Evolutionary conservation across 1,140 invertebrate genomes (phyloP).

Genomic region (Trichonephila clavata): DNA sequence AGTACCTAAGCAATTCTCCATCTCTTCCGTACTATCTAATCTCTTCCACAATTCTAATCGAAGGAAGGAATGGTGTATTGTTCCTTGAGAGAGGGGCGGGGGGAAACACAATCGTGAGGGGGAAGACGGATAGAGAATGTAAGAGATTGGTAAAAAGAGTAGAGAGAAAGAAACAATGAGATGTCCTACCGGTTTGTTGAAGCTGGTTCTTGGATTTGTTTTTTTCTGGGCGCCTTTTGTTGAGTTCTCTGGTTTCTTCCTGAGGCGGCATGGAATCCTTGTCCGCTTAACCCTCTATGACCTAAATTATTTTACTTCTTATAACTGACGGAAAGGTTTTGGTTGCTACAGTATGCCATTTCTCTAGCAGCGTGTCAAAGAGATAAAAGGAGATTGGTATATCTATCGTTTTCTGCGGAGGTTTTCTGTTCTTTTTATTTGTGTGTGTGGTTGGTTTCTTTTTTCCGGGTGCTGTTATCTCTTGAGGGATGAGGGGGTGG

Average conservation of each 20-base stretch:
- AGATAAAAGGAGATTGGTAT: constrained; percentile 8
- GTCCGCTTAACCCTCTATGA: constrained; percentile 71
- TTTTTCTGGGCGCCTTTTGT: neutral
- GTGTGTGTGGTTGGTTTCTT: neutral
- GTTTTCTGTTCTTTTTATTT: neutral
- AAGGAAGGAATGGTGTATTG: constrained; percentile 11
- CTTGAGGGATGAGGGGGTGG: neutral
- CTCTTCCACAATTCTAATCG: constrained; percentile 7
- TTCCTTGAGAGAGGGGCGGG: neutral
- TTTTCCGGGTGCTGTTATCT: constrained; percentile 25
- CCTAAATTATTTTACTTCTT: constrained; percentile 63
- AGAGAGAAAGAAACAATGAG: constrained; percentile 63
- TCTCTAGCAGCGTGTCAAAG: constrained; percentile 34
- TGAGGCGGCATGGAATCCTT: constrained; percentile 56
- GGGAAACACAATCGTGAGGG: neutral
- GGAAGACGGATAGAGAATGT: neutral
- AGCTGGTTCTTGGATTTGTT: neutral
- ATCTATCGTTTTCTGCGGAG: neutral
- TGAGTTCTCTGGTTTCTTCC: constrained; percentile 25
- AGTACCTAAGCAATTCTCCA: constrained; percentile 8
- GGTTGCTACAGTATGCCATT: constrained; percentile 26
- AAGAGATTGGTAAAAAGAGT: neutral
- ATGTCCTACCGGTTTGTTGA: constrained; percentile 49
- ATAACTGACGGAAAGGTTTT: neutral
- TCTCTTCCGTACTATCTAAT: constrained; percentile 5